Percentiles rank a stretch among this genome's conserved stretches.
Conservation (phyloP, 1,140 invertebrate species). For the Maconellicoccus hirsutus region DNA sequence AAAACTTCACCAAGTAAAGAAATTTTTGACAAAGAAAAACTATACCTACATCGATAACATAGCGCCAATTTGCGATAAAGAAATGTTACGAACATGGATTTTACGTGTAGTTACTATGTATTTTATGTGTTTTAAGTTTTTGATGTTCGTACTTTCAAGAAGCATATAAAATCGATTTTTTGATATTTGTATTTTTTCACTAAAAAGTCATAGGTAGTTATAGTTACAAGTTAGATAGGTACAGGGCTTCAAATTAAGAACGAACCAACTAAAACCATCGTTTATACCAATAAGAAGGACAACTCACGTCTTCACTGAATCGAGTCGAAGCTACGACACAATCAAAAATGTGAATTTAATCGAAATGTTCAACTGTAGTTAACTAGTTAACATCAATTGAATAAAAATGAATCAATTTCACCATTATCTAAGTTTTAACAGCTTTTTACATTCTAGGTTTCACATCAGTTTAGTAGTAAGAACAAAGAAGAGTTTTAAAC, state of each 20-base stretch:
- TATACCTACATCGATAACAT: neutral
- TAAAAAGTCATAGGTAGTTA: too few species aligned
- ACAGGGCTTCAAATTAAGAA: too few species aligned
- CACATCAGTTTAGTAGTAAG: neutral
- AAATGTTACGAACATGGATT: neutral
- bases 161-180: conserved; percentile 1
- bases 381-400: too few species aligned
- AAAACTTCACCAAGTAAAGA: neutral
- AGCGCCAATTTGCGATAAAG: neutral
- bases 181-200: neutral
- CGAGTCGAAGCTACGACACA: too few species aligned
- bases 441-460: neutral
- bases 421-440: conserved; percentile 3
- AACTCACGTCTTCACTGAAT: too few species aligned
- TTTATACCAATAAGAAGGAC: too few species aligned
- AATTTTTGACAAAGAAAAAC: neutral
- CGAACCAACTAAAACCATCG: too few species aligned
- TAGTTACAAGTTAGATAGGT: too few species aligned
- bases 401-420: neutral
- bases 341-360: too few species aligned
- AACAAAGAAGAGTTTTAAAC: neutral
- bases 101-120: neutral
- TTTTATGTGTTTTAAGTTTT: neutral
- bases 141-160: neutral
- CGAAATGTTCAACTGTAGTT: too few species aligned